Percentiles rank a stretch among this genome's conserved stretches.
phyloP scores from a whole-genome alignment of 2,113 vertebrate genomes.

The Apaloderma vittatum region DNA sequence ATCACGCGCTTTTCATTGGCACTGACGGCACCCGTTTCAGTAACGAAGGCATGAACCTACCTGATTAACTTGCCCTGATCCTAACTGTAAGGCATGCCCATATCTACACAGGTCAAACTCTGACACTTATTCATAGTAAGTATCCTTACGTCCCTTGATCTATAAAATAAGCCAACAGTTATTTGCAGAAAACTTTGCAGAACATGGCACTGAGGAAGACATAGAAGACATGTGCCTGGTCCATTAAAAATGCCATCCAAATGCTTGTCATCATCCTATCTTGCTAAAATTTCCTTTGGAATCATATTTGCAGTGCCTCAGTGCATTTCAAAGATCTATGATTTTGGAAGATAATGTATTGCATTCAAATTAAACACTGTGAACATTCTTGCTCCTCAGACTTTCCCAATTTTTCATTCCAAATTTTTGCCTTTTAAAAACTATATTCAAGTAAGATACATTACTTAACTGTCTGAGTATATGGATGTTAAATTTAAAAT shows the following conservation, averaged over 20 bases:
- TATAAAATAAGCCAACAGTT: not conserved
- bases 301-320: not conserved
- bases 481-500: not conserved
- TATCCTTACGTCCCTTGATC: not conserved
- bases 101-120: not conserved
- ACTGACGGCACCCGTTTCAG: not conserved
- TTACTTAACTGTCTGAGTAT: not conserved
- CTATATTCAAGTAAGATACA: not conserved
- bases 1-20: fast-evolving
- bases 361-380: not conserved
- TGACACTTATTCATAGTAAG: not conserved
- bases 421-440: not conserved
- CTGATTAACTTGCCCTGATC: not conserved
- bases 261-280: not conserved
- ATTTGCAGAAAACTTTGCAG: not conserved
- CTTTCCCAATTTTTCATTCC: not conserved
- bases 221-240: not conserved
- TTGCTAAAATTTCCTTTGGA: not conserved
- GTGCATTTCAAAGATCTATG: not conserved
- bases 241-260: not conserved
- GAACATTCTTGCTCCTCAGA: not conserved
- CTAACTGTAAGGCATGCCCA: not conserved
- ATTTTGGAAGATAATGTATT: not conserved
- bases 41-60: not conserved
- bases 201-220: not conserved